A percentile compares a stretch with the other conserved stretches of the same genome.
These are phyloP conservation scores for Phyllotreta striolata DNA, from an alignment of 2,888 invertebrate genomes.

Conservation along the genomic window DNA sequence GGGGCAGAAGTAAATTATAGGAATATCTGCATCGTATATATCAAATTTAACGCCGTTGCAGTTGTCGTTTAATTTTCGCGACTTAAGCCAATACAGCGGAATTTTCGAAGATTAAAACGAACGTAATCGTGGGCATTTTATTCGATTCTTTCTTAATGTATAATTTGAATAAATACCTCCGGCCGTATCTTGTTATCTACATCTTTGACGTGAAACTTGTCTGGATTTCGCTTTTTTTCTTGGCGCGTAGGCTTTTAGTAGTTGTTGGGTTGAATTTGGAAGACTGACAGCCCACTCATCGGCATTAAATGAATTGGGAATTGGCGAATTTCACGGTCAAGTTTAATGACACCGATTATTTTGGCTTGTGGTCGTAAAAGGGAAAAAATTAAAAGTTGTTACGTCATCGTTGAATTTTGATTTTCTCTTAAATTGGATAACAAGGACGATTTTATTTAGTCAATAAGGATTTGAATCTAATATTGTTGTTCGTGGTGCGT, in stretches of 20 bases:
- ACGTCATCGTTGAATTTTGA: neutral
- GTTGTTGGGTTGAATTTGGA: conserved; percentile 6
- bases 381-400: neutral
- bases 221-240: neutral
- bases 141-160: too few species aligned
- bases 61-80: too few species aligned
- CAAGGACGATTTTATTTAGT: too few species aligned
- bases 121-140: too few species aligned
- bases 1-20: too few species aligned
- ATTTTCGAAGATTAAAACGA: too few species aligned
- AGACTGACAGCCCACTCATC: conserved; percentile 3
- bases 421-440: neutral
- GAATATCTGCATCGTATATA: too few species aligned
- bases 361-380: conserved; percentile 1
- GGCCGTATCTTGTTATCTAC: conserved; percentile 2
- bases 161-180: neutral
- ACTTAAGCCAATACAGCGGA: too few species aligned
- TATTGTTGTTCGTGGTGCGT: too few species aligned
- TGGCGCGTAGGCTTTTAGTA: conserved; percentile 2
- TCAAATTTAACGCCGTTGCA: too few species aligned
- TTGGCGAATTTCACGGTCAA: conserved; percentile 19
- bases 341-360: conserved; percentile 19
- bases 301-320: conserved; percentile 7
- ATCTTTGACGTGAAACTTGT: conserved; percentile 1
- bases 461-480: too few species aligned